Percentiles rank a stretch among this genome's conserved stretches.
These are phyloP conservation scores for Yasuhikotakia modesta DNA, from an alignment of 2,797 vertebrate genomes.

Conservation along the genomic window DNA sequence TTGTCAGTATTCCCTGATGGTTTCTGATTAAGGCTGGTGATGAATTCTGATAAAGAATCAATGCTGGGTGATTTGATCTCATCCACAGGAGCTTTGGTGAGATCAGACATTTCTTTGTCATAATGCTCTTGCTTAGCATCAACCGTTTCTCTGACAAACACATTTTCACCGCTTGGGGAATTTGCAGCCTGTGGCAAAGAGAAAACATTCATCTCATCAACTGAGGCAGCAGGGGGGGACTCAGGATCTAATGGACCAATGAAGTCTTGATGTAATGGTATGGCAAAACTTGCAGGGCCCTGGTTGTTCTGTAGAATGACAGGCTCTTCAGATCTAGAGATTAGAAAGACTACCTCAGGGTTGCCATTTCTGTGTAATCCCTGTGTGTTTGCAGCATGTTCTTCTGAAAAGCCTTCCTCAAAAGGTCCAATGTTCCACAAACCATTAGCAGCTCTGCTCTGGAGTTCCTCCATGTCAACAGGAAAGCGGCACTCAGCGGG, in stretches of 20 bases:
- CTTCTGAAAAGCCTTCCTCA: conserved; percentile 58
- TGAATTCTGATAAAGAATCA: conserved; percentile 45
- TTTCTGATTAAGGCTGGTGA: conserved; percentile 51
- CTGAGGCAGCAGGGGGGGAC: conserved; percentile 72
- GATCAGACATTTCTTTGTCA: conserved; percentile 49
- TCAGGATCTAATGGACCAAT: conserved; percentile 71
- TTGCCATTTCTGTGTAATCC: conserved; percentile 51
- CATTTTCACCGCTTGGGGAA: conserved; percentile 67
- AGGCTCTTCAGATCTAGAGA: conserved; percentile 65
- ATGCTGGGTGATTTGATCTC: conserved; percentile 32
- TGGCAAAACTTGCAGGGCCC: conserved; percentile 53
- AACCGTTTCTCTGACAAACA: conserved; percentile 47
- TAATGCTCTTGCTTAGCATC: conserved; percentile 47
- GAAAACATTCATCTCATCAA: conserved; percentile 67
- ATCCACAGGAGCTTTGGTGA: conserved; percentile 26
- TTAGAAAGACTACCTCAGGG: conserved; percentile 63
- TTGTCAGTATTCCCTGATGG: conserved; percentile 26
- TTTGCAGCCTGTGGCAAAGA: conserved; percentile 71
- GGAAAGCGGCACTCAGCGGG: conserved; percentile 51
- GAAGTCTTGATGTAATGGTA: conserved; percentile 67
- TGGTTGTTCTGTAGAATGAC: conserved; percentile 41
- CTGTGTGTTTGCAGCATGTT: background rate
- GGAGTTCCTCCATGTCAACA: conserved; percentile 54
- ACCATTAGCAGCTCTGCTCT: conserved; percentile 62
- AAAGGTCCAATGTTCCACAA: conserved; percentile 58